phyloP scores from a whole-genome alignment of 37 sponge, comb jelly and placozoan species.

The Eunapius fragilis region DNA sequence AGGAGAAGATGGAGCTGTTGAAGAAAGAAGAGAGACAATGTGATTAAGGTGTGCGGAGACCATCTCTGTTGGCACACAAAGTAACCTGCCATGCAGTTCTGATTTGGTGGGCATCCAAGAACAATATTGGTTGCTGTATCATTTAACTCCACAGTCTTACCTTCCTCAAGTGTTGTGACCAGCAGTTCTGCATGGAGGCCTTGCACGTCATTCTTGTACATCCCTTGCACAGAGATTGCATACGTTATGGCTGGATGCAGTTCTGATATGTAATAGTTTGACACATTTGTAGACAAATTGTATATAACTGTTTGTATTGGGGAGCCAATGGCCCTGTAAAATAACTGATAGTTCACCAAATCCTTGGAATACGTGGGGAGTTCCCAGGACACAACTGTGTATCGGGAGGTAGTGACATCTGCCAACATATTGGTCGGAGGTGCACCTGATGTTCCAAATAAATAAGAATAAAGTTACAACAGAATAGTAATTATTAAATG shows the following conservation, averaged over 20 bases:
- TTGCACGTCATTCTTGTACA: constrained; percentile 9
- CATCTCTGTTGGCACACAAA: too few relatives aligned
- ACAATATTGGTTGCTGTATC: too few relatives aligned
- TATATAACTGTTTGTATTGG: background rate
- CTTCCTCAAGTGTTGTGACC: constrained; percentile 47
- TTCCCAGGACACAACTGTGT: constrained; percentile 1
- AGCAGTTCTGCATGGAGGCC: background rate
- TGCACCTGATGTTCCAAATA: too few relatives aligned
- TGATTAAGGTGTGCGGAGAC: background rate
- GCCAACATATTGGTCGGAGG: background rate
- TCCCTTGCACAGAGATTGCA: constrained; percentile 30
- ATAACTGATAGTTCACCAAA: background rate
- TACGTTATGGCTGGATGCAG: constrained; percentile 21
- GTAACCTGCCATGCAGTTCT: too few relatives aligned
- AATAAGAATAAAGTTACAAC: too few relatives aligned
- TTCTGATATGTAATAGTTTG: background rate
- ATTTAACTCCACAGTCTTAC: too few relatives aligned
- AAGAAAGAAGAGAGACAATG: background rate
- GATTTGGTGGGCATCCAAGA: too few relatives aligned
- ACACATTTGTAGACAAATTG: background rate
- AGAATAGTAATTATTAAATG: too few relatives aligned
- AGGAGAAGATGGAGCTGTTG: constrained; percentile 48
- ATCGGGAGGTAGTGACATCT: background rate
- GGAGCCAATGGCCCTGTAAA: background rate
- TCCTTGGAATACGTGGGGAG: background rate